phyloP scores from a whole-genome alignment of 2,113 vertebrate genomes.

The Catharus bicknelli region DNA sequence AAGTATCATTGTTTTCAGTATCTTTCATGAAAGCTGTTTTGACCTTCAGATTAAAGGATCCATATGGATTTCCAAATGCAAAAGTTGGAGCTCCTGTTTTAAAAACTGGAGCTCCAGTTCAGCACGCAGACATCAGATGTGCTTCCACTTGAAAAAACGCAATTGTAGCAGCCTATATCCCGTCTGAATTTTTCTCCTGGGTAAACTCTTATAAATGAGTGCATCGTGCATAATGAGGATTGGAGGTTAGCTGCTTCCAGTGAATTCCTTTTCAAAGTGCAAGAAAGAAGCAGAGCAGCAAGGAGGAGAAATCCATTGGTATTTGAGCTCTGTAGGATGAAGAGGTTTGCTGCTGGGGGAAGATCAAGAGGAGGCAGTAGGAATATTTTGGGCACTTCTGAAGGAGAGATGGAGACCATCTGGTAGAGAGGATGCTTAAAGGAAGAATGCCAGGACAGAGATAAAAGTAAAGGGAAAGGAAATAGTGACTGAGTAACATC shows the following conservation, averaged over 20 bases:
- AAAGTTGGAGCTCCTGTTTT: conserved; percentile 53
- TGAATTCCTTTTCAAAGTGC: conserved; percentile 64
- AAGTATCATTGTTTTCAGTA: conserved; percentile 48
- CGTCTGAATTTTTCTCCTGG: conserved; percentile 58
- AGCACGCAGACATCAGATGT: neutral
- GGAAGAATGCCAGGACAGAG: conserved; percentile 79
- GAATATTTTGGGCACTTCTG: conserved; percentile 78
- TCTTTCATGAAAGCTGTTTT: conserved; percentile 42
- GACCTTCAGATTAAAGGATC: conserved; percentile 54
- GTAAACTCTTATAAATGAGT: conserved; percentile 49
- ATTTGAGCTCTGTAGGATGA: conserved; percentile 72
- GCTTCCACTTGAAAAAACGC: conserved; percentile 51
- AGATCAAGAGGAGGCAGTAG: conserved; percentile 80
- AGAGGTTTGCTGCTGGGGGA: conserved; percentile 70
- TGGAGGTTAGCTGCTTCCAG: conserved; percentile 59
- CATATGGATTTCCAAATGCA: conserved; percentile 53
- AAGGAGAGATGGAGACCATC: conserved; percentile 82
- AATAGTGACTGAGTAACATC: conserved; percentile 79
- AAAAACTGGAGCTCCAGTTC: conserved; percentile 36
- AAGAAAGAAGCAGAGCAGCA: conserved; percentile 49
- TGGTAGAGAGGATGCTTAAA: conserved; percentile 78
- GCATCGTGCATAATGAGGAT: conserved; percentile 54
- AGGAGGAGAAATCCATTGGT: conserved; percentile 62
- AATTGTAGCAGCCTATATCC: conserved; percentile 30
- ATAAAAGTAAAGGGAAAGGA: conserved; percentile 82